Base-by-base conservation (phyloP, 2,797 vertebrate species). In the Channa striata region DNA sequence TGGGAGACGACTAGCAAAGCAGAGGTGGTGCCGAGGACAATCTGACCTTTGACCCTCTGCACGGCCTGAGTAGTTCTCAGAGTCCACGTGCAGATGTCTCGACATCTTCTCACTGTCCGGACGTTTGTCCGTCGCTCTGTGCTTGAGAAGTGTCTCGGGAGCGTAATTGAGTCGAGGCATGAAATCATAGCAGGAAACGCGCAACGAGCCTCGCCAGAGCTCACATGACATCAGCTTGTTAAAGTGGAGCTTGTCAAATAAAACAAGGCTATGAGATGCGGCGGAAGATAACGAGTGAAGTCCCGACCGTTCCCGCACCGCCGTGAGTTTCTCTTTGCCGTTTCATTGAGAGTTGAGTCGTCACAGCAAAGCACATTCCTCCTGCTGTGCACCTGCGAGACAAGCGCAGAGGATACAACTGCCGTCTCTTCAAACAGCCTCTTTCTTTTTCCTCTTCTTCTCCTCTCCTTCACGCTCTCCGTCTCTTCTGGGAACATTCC, bases 401-500 rank as follows among this genome's bases (percentile, higher is more conserved):
- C 77, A 6, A 47, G 59, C 14, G 49, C 77, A 72, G 78, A 74
- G 72, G 85, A 88, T 81, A 67, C 76, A 76, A 68, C 78, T 54
- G 49, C 60, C 58, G 8, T 64, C 46, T 34, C 68, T 69, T 88
- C 72, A 87, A 86, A 91, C 72, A 43, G 72, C 62, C 76, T 72
- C 75, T 69, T 82, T 82, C 66, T 74, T 57, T 79, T 73, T 30
- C 65, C 51, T 54, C 60, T 43, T 79, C 74, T 78, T 60, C 74
- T 62, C 51, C 68, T 73, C 62, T 82, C 63, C 79, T 80, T 78
- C 36, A 19, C 74, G n/a, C 77, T 69, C 80, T 74, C 78, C 43
- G 47, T 89, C 85, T 87, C 78, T 79, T 86, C 89, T 90, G 90
- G 88, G 88, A 92, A 93, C 89, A 91, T 92, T 92, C 93, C 93